Base-by-base conservation (phyloP, 1,140 invertebrate species). In the Cydia splendana region DNA sequence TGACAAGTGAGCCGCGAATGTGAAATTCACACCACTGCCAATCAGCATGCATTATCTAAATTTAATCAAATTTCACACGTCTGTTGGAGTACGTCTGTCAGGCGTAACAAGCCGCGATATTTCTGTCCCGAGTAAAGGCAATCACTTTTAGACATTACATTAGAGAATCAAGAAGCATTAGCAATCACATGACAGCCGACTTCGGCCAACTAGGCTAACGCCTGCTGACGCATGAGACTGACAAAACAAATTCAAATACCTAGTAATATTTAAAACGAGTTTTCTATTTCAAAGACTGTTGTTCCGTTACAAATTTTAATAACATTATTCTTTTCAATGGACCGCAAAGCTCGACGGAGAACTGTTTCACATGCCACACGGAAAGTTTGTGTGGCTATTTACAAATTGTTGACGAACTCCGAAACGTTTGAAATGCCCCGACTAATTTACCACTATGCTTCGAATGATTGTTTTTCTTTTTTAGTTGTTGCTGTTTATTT, bases 211-310 rank as follows among this genome's bases (percentile, higher is more conserved):
- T 85, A 84, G 83, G 87, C 85, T 85, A 84, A 82, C 79, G 81
- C 53, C 78, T 79, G 79, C 76, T 90, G 87, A 91, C 90, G 88
- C 88, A 90, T 82, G 83, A 76, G 74, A 76, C 79, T 76, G 71
- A 78, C 83, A 85, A 89, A 87, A 85, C 81, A 87, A 83, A 85
- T 89, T 89, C 87, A 88, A 91, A 92, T 89, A 88, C 18, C 57
- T 87, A 84, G 83, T 86, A 86, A 89, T 79, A 87, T 91, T 90
- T 86, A 82, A 77, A 77, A 79, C 38, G 76, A 78, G 76, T 76
- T 75, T 84, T 84, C 80, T 75, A 80, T 87, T 87, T 85, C 83
- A 84, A 86, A 88, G 83, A 80, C 80, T 38, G 12, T 77, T 83
- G 71, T 81, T 78, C 76, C 77, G 65, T 81, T 79, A 78, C 74